Evolutionary conservation across 2,113 vertebrate genomes (phyloP), one percentile per base, ranked within the genome.

Genomic region (Cynopterus brachyotis): DNA sequence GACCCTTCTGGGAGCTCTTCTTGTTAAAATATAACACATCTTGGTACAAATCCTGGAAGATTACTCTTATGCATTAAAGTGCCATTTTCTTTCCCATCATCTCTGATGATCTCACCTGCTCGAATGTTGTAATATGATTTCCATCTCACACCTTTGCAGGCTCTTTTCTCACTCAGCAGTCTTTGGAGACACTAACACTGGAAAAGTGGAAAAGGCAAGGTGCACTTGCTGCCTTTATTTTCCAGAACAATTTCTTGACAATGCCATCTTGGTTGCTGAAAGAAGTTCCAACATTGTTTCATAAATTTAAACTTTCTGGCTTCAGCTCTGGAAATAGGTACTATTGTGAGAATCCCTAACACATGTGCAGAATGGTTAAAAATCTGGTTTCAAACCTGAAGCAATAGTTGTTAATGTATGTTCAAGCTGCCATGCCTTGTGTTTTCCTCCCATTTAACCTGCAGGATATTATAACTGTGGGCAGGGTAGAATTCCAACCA

Each of bases 1-100:
- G 97, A 97, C 97, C 97, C 62, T 95, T 97, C 88, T 91, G 90
- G 89, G 86, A 97, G 95, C 84, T 85, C 89, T 83, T 64, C 92
- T 80, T 92, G 62, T 95, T 97, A 72, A 91, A 97, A 97, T 89
- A 91, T 70, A 64, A 94, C 64, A 0, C 83, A 82, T 82, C 55
- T 86, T 67, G 93, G 75, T 93, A 98, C 87, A 93, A 96, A 94
- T 40, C 95, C 72, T 67, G 30, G 3, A 92, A 89, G 64, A 96
- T 87, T 30, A 32, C n/a, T 88, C 78, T 97, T 91, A 88, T 37
- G 67, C 28, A 79, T 83, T 91, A 89, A 75, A 60, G 67, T 60
- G 67, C 20, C 64, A 22, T 37, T 83, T 70, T 57, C 45, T 59
- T 57, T 45, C 80, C 40, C 15, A 3, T 84, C 53, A 19, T 57